Evolutionary conservation across 2,113 vertebrate species (phyloP).

Genomic region (Struthio camelus): DNA sequence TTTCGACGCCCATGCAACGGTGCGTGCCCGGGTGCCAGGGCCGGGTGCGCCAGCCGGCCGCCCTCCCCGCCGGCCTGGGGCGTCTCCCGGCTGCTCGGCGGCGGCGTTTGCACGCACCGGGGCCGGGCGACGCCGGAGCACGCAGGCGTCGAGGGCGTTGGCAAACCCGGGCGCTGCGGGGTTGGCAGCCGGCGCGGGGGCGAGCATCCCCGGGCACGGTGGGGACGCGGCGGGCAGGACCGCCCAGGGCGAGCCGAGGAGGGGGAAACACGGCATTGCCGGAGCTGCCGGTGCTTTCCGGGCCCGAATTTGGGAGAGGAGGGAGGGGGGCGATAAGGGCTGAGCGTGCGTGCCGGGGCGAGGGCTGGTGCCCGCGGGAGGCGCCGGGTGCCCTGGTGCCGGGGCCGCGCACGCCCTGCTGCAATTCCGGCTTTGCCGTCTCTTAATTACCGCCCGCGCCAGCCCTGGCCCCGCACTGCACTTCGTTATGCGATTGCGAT

Average conservation of each 20-base stretch:
- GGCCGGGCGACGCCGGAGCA: background rate
- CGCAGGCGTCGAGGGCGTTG: accelerated
- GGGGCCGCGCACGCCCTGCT: background rate
- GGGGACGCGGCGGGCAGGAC: no score
- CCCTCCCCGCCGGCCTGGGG: background rate
- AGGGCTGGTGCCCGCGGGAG: no score
- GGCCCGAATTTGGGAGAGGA: background rate
- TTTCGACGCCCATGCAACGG: conserved; percentile 18
- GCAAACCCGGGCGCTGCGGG: accelerated
- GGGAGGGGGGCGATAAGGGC: no score
- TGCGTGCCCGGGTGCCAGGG: background rate
- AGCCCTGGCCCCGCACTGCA: conserved; percentile 11
- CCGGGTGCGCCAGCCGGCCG: background rate
- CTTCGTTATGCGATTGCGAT: conserved; percentile 39
- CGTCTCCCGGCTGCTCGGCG: no score
- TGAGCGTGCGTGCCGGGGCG: background rate
- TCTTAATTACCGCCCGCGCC: conserved; percentile 47
- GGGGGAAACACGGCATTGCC: background rate
- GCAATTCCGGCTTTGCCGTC: conserved; percentile 6
- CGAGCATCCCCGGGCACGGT: no score
- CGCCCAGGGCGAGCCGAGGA: background rate
- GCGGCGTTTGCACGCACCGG: no score
- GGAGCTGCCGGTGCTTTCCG: background rate
- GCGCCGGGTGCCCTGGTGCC: background rate
- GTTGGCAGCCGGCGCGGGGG: accelerated